A percentile compares a stretch with the other conserved stretches of the same genome.
Evolutionary conservation across 1,140 invertebrate genomes (phyloP).

Genomic region (Wiebesia pumilae): DNA sequence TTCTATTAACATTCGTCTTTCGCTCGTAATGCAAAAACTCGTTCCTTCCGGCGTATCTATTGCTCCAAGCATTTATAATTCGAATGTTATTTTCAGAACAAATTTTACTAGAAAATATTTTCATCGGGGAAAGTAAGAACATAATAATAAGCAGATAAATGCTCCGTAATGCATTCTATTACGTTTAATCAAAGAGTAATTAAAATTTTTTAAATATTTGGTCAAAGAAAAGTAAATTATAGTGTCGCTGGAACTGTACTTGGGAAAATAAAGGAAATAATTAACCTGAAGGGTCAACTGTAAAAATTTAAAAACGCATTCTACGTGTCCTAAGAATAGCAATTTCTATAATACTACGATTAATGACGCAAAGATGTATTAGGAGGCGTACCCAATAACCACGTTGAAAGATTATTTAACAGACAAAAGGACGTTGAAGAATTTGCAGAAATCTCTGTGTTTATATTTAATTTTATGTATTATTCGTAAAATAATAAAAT

Average conservation of each 20-base stretch:
- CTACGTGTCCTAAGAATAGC: not conserved
- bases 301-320: not conserved
- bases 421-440: not conserved
- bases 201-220: not conserved
- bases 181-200: not conserved
- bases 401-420: not conserved
- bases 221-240: not conserved
- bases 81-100: too few species aligned
- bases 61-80: too few species aligned
- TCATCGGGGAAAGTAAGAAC: too few species aligned
- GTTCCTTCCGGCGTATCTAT: too few species aligned
- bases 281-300: not conserved
- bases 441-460: not conserved
- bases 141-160: too few species aligned
- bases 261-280: not conserved
- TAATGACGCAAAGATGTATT: not conserved
- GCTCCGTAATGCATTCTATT: too few species aligned
- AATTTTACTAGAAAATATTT: too few species aligned
- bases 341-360: not conserved
- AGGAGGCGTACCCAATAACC: not conserved
- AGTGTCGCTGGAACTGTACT: not conserved
- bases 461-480: too few species aligned
- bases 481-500: too few species aligned
- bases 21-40: too few species aligned
- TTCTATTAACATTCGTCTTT: not conserved